Evolutionary conservation across 2,888 invertebrate genomes (phyloP), one percentile per base, ranked within the genome.

Genomic region (Protophormia terraenovae): DNA sequence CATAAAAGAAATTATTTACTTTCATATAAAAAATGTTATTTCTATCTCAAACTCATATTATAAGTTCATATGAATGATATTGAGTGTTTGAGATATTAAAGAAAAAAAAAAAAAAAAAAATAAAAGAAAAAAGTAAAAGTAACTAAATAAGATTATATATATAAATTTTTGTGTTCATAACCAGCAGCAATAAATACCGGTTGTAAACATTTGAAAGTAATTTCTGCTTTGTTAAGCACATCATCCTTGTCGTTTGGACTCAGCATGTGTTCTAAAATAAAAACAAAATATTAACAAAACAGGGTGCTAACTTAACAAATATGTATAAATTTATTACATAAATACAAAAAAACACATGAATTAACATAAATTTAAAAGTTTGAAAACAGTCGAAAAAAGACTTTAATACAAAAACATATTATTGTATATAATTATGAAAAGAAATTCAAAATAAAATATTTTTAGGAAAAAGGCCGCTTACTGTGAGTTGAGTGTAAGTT

Each of bases 221-320:
- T 53, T 72, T 79, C 41, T 72, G 71, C 71, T 72, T 72, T 79
- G 50, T 71, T 71, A 50, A 79, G 79, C 79, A 62, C 16, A 29
- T 79, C 29, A 64, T 67, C 32, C n/a, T 60, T 27, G 19, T 22
- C 29, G 3, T 62, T 64, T 32, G 62, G 62, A 16, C 71, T 3
- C 79, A 79, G 79, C 71, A 53, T 53, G 71, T 62, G 50, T 14
- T 32, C 24, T 7, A n/a, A 38, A 27, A 12, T 53, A 38, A 14
- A 47, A 10, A 12, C 7, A 16, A 47, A 67, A 16, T 8, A 6
- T 38, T 8, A 5, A 45, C 22, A 67, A 27, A 55, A 53, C 38
- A 27, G 12, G 27, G 16, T 38, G 50, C 10, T 0, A 22, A 35
- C 35, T 2, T n/a, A 24, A 24, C 53, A 53, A 14, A 2, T 47